phyloP scores from a whole-genome alignment of 2,113 vertebrate species.

The Stigmatopora argus region DNA sequence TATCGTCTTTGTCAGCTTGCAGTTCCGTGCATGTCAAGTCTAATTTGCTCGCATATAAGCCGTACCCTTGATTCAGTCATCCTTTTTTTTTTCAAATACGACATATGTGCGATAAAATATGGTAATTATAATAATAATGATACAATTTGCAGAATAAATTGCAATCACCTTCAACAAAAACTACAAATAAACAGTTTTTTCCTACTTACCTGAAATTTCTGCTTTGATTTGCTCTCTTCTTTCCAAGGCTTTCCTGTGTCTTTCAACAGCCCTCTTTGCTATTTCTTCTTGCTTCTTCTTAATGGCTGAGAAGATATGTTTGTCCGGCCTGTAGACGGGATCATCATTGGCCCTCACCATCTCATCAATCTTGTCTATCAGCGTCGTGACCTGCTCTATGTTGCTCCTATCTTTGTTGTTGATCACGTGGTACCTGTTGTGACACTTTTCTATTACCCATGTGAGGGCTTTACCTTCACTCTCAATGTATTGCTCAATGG shows the following conservation, averaged over 20 bases:
- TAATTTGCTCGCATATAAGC: too few relatives aligned
- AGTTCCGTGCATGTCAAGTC: too few relatives aligned
- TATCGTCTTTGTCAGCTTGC: too few relatives aligned
- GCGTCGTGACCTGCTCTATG: constrained; percentile 25
- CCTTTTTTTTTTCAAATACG: too few relatives aligned
- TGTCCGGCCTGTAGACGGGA: constrained; percentile 14
- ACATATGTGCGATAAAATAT: too few relatives aligned
- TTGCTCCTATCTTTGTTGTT: constrained; percentile 31
- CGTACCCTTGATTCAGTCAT: too few relatives aligned
- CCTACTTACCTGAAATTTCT: constrained; percentile 23
- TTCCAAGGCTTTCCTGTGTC: background rate
- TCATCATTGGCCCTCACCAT: constrained; percentile 23
- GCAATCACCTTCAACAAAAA: too few relatives aligned
- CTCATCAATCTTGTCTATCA: constrained; percentile 45
- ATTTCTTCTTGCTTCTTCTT: constrained; percentile 17
- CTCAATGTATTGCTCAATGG: constrained; percentile 47
- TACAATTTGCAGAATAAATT: too few relatives aligned
- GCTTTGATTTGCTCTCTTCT: constrained; percentile 12
- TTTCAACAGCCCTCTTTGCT: constrained; percentile 16
- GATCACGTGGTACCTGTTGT: constrained; percentile 38
- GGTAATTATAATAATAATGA: too few relatives aligned
- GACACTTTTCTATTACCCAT: constrained; percentile 38
- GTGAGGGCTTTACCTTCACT: constrained; percentile 41
- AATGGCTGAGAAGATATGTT: constrained; percentile 15
- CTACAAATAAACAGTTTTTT: too few relatives aligned